Base-by-base conservation (phyloP, 2,113 vertebrate genomes). In the Cyanoderma ruficeps region DNA sequence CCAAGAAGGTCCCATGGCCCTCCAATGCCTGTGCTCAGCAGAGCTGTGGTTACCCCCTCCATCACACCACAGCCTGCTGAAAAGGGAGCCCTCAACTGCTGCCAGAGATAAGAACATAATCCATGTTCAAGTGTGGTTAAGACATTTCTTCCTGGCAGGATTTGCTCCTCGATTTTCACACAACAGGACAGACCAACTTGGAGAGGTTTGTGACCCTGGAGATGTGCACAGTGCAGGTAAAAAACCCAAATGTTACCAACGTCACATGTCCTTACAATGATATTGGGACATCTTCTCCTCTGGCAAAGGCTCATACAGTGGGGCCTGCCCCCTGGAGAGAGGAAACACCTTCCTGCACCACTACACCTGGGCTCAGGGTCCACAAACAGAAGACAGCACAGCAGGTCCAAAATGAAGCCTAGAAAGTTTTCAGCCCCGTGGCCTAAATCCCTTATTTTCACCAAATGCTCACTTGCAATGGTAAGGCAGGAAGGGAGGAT, bases 191-290 rank as follows among this genome's bases (percentile, higher is more conserved):
- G 28, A 61, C 25, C 67, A 49, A 4, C n/a, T 55, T 0, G 0
- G 55, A 56, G 3, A 42, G 33, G 41, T 19, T 63, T 21, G 15
- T n/a, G 2, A 30, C 21, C 42, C 28, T 21, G 33, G 13, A 42
- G 50, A 44, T 6, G 19, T 3, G 28, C 14, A 44, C 5, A 44
- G 7, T 6, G 27, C 21, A 67, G 42, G 56, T 42, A 9, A 61
- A 65, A 63, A 24, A 2, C 3, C 28, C 6, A 21, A 14, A 65
- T 11, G 25, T 10, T 25, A 44, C 25, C 23, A 79, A 68, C 0
- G 0, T 7, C 53, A 16, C 2, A 0, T 1, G 14, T 42, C 47
- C 27, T 61, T 28, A 59, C 0, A 2, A 13, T 15, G 74, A 39
- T 49, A 39, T 0, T 1, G 8, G 44, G 27, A 30, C 14, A 46